Evolutionary conservation across 2,797 vertebrate genomes (phyloP).

Genomic region (Fratercula arctica): DNA sequence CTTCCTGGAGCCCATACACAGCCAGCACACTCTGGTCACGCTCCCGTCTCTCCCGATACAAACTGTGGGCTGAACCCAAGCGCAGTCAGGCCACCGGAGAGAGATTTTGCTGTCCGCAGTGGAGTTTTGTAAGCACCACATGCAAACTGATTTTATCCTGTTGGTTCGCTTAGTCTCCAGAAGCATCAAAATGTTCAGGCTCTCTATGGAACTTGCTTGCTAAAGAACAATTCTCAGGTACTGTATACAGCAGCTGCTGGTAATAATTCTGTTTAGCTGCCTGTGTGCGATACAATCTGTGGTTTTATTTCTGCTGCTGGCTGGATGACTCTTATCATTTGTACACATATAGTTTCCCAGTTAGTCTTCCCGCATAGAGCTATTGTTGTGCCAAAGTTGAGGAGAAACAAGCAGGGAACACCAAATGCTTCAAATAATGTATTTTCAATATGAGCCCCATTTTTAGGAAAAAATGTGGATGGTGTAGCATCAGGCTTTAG

Average conservation of each 20-base stretch:
- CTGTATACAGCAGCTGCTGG: not conserved
- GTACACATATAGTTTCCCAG: not conserved
- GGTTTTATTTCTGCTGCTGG: not conserved
- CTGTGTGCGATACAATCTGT: not conserved
- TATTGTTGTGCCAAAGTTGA: not conserved
- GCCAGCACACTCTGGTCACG: rapidly evolving
- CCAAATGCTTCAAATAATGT: not conserved
- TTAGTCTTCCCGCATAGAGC: not conserved
- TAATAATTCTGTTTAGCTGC: not conserved
- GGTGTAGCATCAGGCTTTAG: not conserved
- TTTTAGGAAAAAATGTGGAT: not conserved
- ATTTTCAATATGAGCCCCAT: not conserved
- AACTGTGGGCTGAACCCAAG: not conserved
- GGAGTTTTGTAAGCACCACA: not conserved
- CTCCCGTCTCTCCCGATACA: rapidly evolving
- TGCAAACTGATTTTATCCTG: not conserved
- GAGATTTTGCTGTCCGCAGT: not conserved
- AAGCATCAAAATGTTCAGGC: not conserved
- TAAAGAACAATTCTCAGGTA: not conserved
- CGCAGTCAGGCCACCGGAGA: not conserved
- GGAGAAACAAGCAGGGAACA: not conserved
- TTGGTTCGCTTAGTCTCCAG: not conserved
- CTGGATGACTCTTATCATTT: not conserved
- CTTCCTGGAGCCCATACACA: not conserved
- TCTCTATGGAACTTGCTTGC: not conserved